phyloP scores from a whole-genome alignment of 2,113 vertebrate genomes.

The Entelurus aequoreus region DNA sequence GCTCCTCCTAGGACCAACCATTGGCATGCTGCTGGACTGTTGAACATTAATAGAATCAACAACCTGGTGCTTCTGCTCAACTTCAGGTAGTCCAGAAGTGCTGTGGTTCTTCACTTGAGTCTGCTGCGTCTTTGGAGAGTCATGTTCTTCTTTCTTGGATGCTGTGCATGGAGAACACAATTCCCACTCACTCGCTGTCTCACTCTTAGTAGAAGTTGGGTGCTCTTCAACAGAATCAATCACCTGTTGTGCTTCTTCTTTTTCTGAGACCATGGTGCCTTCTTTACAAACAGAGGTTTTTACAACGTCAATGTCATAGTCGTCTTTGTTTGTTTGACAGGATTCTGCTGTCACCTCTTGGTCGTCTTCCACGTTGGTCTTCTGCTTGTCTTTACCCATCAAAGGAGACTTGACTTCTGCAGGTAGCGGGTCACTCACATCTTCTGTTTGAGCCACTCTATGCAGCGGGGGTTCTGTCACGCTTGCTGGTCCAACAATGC shows the following conservation, averaged over 20 bases:
- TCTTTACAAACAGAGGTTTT: slow-evolving; percentile 9
- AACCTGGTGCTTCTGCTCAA: slow-evolving; percentile 15
- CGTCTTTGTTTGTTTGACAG: not conserved
- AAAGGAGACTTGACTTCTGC: not conserved
- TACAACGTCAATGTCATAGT: not conserved
- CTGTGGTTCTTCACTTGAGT: not conserved
- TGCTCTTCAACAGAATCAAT: slow-evolving; percentile 49
- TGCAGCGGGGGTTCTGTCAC: not conserved
- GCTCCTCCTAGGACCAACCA: slow-evolving; percentile 14
- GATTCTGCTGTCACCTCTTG: not conserved
- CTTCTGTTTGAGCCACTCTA: not conserved
- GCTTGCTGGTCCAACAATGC: not conserved
- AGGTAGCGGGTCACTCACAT: not conserved
- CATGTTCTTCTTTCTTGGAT: slow-evolving; percentile 19
- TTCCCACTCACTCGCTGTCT: not conserved
- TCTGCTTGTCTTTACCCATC: not conserved
- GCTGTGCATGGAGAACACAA: not conserved
- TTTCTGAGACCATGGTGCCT: not conserved
- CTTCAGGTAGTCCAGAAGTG: not conserved
- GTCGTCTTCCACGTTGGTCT: not conserved
- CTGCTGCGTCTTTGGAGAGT: slow-evolving; percentile 14
- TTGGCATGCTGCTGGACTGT: not conserved
- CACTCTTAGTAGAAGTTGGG: not conserved
- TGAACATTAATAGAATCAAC: slow-evolving; percentile 38
- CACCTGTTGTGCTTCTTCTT: slow-evolving; percentile 17